phyloP scores from a whole-genome alignment of 2,113 vertebrate species.

The Vireo altiloquus region DNA sequence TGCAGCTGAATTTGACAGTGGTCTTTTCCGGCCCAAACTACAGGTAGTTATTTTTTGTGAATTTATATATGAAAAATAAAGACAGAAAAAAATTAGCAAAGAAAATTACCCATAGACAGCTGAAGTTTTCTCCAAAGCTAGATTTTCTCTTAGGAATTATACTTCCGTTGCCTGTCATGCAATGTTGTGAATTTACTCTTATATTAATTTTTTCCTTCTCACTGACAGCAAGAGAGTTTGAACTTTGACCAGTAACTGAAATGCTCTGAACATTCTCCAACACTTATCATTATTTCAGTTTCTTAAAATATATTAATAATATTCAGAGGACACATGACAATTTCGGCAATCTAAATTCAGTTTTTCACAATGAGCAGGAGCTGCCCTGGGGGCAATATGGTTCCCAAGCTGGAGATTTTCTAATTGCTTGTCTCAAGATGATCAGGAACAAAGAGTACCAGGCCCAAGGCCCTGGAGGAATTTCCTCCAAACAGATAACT shows the following conservation, averaged over 20 bases:
- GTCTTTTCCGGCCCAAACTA: neutral
- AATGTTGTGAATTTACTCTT: neutral
- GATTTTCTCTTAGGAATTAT: neutral
- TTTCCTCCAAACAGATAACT: neutral
- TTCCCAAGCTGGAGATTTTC: neutral
- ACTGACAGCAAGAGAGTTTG: neutral
- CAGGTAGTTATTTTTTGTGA: neutral
- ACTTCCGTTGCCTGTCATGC: neutral
- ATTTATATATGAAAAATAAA: neutral
- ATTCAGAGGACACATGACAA: neutral
- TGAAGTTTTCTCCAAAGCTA: neutral
- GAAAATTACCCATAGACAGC: neutral
- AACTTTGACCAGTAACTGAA: neutral
- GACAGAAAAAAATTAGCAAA: neutral
- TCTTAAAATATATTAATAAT: neutral
- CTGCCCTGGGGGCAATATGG: rapidly evolving
- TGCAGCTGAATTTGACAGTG: neutral
- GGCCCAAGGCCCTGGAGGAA: neutral
- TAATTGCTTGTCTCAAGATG: neutral
- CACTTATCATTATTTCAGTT: neutral
- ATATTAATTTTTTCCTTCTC: neutral
- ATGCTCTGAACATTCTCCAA: neutral
- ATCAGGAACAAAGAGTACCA: neutral
- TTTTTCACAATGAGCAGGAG: neutral
- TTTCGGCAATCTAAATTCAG: neutral